phyloP scores from a whole-genome alignment of 2,797 vertebrate genomes.

The Alauda arvensis region DNA sequence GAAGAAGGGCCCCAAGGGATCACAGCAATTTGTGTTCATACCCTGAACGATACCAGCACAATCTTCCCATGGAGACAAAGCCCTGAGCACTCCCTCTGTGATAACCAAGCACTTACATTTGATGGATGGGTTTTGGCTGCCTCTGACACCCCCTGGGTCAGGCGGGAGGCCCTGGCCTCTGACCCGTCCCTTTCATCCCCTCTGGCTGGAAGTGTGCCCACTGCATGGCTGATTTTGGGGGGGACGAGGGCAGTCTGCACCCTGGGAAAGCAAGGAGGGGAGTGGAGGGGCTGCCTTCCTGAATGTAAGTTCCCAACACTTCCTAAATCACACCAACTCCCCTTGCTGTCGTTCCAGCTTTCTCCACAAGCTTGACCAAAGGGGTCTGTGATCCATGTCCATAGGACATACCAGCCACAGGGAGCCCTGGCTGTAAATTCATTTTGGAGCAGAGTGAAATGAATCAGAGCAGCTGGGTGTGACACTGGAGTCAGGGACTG shows the following conservation, averaged over 20 bases:
- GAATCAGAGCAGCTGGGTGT: not conserved
- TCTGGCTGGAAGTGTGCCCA: constrained; percentile 19
- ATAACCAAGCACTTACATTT: not conserved
- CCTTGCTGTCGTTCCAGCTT: not conserved
- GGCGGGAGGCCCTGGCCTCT: constrained; percentile 24
- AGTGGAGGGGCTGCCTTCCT: not conserved
- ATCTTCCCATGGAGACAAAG: constrained; percentile 39
- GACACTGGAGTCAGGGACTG: not conserved
- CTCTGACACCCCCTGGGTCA: not conserved
- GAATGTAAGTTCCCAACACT: not conserved
- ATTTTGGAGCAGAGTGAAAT: not conserved
- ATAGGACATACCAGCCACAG: not conserved
- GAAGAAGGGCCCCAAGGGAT: constrained; percentile 32
- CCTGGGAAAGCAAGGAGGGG: not conserved
- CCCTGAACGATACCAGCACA: not conserved
- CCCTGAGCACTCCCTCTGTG: not conserved
- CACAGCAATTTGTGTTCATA: constrained; percentile 35
- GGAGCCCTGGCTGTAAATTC: not conserved
- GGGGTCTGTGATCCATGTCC: not conserved
- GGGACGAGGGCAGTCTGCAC: fast-evolving
- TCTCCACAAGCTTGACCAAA: not conserved
- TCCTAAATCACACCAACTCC: not conserved
- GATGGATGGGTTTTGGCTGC: constrained; percentile 24
- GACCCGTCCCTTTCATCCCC: not conserved
- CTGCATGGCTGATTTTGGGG: not conserved